Base-by-base conservation (phyloP, 1,140 invertebrate genomes). In the Drosophila varians region DNA sequence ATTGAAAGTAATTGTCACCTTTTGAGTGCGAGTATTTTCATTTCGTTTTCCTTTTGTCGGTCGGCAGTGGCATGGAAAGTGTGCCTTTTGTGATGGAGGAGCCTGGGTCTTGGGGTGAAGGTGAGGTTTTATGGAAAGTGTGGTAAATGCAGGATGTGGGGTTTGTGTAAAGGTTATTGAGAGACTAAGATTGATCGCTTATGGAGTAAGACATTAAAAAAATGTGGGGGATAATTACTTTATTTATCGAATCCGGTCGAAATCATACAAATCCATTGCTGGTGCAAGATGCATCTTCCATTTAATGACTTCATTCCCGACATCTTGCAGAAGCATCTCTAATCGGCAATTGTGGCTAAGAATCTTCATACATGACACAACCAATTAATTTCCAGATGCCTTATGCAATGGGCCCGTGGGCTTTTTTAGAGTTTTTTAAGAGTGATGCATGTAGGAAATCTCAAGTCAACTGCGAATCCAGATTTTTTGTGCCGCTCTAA, bases 1-100 rank as follows among this genome's bases (percentile, higher is more conserved):
- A 87, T 77, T 72, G 82, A 87, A 87, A 88, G 82, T 88, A 88
- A 87, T 88, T 82, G 82, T 87, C 82, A 82, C 82, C 82, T 87
- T 65, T 72, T 43, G 43, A 57, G 53, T 51, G 56, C 68, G 38
- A 42, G 70, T 78, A 53, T 53, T 66, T 68, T 36, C 38, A 66
- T 68, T 66, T 66, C 64, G 38, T 25, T 53, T 68, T 68, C n/a
- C 19, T 51, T 25, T 43, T 40, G 34, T 23, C 43, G 25, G 18
- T 28, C 28, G 58, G 43, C 11, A 28, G 16, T 55, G 75, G 40
- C 53, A 51, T 62, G 57, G 73, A 80, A 79, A 80, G 77, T 72
- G 58, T 60, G 53, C 66, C 52, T 54, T 49, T 46, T 53, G 26
- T 34, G 47, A 36, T 34, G 57, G 42, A 65, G 28, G 57, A 69